These are phyloP conservation scores for Hippocampus comes DNA, from an alignment of 2,113 vertebrate genomes.

Conservation along the genomic window DNA sequence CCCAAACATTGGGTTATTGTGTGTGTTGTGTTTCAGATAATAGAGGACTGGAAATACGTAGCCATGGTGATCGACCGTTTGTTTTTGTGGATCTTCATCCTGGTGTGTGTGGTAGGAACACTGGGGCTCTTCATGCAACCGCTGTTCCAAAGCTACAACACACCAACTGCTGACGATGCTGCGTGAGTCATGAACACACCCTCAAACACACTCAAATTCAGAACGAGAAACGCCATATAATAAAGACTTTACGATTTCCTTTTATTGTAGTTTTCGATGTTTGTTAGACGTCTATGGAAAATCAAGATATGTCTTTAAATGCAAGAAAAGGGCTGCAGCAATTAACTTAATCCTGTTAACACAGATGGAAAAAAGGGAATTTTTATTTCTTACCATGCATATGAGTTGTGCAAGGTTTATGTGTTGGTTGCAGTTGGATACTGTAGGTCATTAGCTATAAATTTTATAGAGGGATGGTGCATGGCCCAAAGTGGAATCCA, in stretches of 20 bases:
- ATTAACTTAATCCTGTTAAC: neutral
- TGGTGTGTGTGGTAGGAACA: slow-evolving; percentile 77
- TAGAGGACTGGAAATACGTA: slow-evolving; percentile 80
- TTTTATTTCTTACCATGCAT: neutral
- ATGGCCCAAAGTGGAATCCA: neutral
- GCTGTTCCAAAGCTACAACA: slow-evolving; percentile 77
- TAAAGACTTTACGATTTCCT: neutral
- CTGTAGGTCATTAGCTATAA: neutral
- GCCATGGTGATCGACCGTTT: slow-evolving; percentile 81
- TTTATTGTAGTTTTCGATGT: neutral
- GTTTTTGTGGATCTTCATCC: slow-evolving; percentile 79
- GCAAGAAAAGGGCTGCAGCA: neutral
- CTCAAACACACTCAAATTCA: slow-evolving; percentile 7
- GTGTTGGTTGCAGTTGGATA: neutral
- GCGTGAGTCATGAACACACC: slow-evolving; percentile 46
- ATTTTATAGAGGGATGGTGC: neutral
- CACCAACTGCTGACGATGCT: slow-evolving; percentile 58
- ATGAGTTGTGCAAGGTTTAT: neutral
- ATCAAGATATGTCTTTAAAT: neutral
- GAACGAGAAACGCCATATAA: neutral
- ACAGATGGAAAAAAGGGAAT: neutral
- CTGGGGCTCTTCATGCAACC: slow-evolving; percentile 79
- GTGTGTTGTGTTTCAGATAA: slow-evolving; percentile 64
- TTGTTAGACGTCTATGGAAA: neutral
- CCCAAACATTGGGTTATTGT: neutral